Evolutionary conservation across 2,797 vertebrate genomes (phyloP).

Genomic region (Pyrocephalus nanus): DNA sequence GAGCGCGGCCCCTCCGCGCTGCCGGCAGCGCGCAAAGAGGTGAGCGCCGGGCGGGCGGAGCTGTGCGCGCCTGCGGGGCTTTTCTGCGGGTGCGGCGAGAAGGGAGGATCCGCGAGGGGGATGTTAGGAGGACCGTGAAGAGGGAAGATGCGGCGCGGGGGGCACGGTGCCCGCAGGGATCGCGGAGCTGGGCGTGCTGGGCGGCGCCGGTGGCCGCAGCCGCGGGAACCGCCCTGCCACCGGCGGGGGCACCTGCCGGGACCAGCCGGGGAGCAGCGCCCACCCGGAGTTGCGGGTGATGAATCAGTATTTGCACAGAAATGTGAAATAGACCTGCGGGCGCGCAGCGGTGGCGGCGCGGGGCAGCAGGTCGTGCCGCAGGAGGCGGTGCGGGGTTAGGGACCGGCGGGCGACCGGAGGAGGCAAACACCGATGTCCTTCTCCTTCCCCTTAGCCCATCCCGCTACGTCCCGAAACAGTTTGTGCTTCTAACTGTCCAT

Average conservation of each 20-base stretch:
- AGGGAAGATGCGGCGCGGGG: not conserved
- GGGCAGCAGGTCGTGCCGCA: not conserved
- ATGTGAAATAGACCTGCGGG: accelerated
- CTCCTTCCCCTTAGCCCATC: not conserved
- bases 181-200: not conserved
- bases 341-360: not conserved
- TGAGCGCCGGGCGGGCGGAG: not conserved
- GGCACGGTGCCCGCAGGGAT: not conserved
- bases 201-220: not conserved
- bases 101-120: not conserved
- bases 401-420: not conserved
- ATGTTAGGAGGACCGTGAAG: not conserved
- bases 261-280: not conserved
- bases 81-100: not conserved
- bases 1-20: not conserved
- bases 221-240: not conserved
- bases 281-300: not conserved
- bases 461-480: not conserved
- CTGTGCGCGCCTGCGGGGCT: not conserved
- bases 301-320: accelerated
- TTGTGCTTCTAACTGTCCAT: accelerated
- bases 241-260: not conserved
- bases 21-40: not conserved
- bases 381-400: not conserved
- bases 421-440: not conserved